Conservation (phyloP, 2,113 vertebrate genomes). For the Hippocampus mohnikei region DNA sequence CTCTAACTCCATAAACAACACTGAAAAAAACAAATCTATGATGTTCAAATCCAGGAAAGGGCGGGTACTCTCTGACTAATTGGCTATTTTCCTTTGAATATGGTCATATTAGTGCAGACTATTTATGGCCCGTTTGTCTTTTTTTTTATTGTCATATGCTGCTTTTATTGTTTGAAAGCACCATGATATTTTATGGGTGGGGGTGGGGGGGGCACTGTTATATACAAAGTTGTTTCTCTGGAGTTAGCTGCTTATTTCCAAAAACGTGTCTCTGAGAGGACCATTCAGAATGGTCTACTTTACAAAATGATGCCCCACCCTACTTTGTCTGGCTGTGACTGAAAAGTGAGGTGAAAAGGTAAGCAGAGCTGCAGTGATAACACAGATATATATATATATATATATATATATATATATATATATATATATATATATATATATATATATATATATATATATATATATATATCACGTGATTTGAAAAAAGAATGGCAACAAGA, state of each 20-base stretch:
- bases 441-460: too few species aligned
- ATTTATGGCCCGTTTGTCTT: background rate
- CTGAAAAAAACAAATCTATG: slow-evolving; percentile 4
- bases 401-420: too few species aligned
- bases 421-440: too few species aligned
- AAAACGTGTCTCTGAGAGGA: background rate
- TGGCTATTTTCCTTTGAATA: background rate
- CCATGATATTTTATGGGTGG: background rate
- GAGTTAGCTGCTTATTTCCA: background rate
- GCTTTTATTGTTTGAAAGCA: background rate
- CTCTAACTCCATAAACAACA: slow-evolving; percentile 20
- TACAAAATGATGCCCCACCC: background rate
- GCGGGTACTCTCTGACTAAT: slow-evolving; percentile 1
- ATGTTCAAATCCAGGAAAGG: slow-evolving; percentile 17
- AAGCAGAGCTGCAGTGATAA: background rate
- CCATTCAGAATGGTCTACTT: background rate
- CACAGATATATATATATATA: background rate
- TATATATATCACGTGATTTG: too few species aligned
- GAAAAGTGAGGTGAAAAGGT: background rate
- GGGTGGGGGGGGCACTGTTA: too few species aligned
- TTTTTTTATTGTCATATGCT: background rate
- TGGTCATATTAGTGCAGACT: background rate
- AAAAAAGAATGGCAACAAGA: too few species aligned
- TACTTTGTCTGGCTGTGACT: background rate
- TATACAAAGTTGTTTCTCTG: background rate